phyloP scores from a whole-genome alignment of 2,113 vertebrate species.

The Myiagra hebetior region DNA sequence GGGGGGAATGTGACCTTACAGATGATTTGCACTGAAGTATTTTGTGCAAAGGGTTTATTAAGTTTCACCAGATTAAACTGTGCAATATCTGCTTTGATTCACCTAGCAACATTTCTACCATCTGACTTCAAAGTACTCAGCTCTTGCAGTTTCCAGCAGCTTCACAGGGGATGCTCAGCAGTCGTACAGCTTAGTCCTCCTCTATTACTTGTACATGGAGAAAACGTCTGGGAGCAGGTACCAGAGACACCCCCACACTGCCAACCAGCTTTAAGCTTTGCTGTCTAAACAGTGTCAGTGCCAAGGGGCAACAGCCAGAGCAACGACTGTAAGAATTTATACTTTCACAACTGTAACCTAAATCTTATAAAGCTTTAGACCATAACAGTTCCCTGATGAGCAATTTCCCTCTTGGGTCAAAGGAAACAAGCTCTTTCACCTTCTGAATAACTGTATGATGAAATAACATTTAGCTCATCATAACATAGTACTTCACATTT shows the following conservation, averaged over 20 bases:
- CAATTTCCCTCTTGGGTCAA: background rate
- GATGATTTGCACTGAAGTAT: background rate
- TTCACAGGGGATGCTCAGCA: background rate
- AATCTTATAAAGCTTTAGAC: background rate
- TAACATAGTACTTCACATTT: background rate
- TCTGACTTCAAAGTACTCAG: background rate
- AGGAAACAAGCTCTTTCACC: background rate
- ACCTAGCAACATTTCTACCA: background rate
- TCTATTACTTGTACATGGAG: background rate
- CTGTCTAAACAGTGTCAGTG: background rate
- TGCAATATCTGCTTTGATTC: background rate
- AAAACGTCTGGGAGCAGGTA: rapidly evolving
- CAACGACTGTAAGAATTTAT: background rate
- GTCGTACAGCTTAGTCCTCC: background rate
- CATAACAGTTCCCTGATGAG: background rate
- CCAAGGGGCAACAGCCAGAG: background rate
- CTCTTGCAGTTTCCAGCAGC: background rate
- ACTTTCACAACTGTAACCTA: background rate
- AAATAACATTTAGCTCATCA: background rate
- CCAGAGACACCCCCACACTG: background rate
- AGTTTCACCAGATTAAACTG: background rate
- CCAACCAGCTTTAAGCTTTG: background rate
- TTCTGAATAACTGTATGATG: background rate
- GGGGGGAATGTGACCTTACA: rapidly evolving
- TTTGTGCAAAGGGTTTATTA: background rate